Evolutionary conservation across 2,797 vertebrate species (phyloP).

Genomic region (Acanthornis magna): DNA sequence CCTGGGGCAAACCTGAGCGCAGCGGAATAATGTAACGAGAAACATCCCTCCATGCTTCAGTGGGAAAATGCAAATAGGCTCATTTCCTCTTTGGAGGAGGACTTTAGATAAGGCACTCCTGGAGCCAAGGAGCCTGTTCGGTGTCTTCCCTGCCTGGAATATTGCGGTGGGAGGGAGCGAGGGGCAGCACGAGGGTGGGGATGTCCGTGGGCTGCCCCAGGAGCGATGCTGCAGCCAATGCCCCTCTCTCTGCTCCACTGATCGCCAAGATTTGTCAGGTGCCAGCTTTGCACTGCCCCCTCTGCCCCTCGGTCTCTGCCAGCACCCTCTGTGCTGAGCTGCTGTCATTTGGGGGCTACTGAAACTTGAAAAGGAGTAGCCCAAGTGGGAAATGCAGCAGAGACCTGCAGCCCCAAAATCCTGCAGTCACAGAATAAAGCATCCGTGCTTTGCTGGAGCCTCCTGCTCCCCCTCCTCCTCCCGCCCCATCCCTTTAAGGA

Average conservation of each 20-base stretch:
- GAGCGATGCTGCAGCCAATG: background rate
- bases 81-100: conserved; percentile 71
- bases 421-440: background rate
- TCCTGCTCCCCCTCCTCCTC: background rate
- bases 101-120: conserved; percentile 72
- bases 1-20: conserved; percentile 75
- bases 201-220: rapidly evolving
- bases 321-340: rapidly evolving
- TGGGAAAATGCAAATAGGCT: conserved; percentile 79
- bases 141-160: conserved; percentile 39
- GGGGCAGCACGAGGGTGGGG: background rate
- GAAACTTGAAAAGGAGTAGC: background rate
- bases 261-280: background rate
- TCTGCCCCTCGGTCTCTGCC: background rate
- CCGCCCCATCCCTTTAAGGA: background rate
- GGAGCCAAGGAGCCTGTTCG: conserved; percentile 68
- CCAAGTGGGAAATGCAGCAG: background rate
- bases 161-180: background rate
- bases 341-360: background rate
- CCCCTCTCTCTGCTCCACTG: background rate
- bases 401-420: background rate
- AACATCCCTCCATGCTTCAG: conserved; percentile 67
- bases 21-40: conserved; percentile 55
- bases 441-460: background rate
- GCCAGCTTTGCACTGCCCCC: background rate